A percentile compares a stretch with the other conserved stretches of the same genome.
phyloP scores from a whole-genome alignment of 2,888 invertebrate genomes.

The Catocala sponsa region DNA sequence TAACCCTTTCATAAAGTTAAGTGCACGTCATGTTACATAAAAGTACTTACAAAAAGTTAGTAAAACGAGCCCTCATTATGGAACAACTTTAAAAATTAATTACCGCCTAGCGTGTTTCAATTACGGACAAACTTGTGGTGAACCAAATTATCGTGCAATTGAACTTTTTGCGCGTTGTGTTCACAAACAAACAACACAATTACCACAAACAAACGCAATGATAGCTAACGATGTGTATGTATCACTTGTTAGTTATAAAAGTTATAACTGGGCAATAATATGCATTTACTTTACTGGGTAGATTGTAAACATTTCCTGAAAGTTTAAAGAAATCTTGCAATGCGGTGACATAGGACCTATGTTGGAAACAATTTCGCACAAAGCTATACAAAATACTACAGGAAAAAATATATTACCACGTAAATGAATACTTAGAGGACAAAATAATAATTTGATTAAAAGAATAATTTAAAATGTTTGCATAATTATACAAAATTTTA shows the following conservation, averaged over 20 bases:
- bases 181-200: constrained; percentile 42
- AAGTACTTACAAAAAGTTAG: constrained; percentile 31
- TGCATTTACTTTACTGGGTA: too few species aligned
- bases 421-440: too few species aligned
- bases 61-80: constrained; percentile 40
- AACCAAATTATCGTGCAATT: constrained; percentile 61
- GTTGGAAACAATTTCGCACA: too few species aligned
- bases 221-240: constrained; percentile 17
- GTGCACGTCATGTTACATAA: constrained; percentile 23
- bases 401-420: too few species aligned
- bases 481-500: too few species aligned
- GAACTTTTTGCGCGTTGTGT: constrained; percentile 52
- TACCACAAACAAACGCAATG: constrained; percentile 18
- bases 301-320: too few species aligned
- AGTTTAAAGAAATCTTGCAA: too few species aligned
- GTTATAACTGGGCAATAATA: neutral
- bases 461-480: too few species aligned
- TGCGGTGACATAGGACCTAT: too few species aligned
- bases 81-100: constrained; percentile 55
- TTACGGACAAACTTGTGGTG: constrained; percentile 57
- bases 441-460: too few species aligned
- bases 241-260: constrained; percentile 15
- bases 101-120: constrained; percentile 65
- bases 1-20: constrained; percentile 23
- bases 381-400: too few species aligned